Percentiles rank a stretch among this genome's conserved stretches.
phyloP scores from a whole-genome alignment of 1,140 invertebrate species.

The Drosophila busckii region DNA sequence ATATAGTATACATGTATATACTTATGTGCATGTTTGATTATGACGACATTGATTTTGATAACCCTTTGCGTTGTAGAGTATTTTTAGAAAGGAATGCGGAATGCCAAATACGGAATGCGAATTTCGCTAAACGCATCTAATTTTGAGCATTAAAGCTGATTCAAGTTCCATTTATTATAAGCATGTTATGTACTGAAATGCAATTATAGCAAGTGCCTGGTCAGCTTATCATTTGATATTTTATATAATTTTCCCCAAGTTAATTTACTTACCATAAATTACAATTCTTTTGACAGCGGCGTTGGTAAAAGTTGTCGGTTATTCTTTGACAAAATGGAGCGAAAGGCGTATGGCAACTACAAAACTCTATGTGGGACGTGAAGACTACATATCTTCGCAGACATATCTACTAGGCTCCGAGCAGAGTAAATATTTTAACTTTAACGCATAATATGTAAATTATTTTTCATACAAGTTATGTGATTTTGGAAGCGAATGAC shows the following conservation, averaged over 20 bases:
- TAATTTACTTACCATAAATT: constrained; percentile 7
- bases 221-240: constrained; percentile 7
- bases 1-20: constrained; percentile 14
- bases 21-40: constrained; percentile 28
- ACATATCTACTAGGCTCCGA: constrained; percentile 68
- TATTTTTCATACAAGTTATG: no score
- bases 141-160: no score
- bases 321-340: constrained; percentile 63
- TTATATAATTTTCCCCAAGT: constrained; percentile 6
- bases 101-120: constrained; percentile 12
- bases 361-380: constrained; percentile 50
- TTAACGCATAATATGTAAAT: no score
- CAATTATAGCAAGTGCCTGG: constrained; percentile 1
- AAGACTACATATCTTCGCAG: constrained; percentile 66
- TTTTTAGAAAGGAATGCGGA: constrained; percentile 23
- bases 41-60: constrained; percentile 60
- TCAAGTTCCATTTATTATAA: neutral
- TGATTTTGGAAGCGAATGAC: constrained; percentile 62
- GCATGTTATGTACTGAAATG: neutral
- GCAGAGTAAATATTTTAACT: constrained; percentile 60
- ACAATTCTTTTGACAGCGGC: constrained; percentile 37
- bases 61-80: constrained; percentile 20
- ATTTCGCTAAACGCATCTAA: neutral
- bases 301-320: constrained; percentile 59
- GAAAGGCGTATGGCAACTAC: constrained; percentile 39